Conservation (phyloP, 2,113 vertebrate genomes). For the Gymnarchus niloticus region DNA sequence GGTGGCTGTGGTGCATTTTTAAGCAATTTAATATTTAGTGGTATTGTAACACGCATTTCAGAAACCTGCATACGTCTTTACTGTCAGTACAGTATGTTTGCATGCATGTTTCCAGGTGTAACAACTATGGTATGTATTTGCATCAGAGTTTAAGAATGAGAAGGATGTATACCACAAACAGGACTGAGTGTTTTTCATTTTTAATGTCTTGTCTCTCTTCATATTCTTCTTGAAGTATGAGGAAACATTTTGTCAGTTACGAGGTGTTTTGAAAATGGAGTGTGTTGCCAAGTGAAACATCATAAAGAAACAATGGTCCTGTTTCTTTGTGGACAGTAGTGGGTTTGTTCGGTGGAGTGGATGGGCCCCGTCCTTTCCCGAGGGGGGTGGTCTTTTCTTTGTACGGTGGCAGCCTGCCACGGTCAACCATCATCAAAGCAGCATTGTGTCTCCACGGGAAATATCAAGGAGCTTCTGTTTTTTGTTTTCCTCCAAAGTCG, state of each 20-base stretch:
- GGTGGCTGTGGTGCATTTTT: too few species aligned
- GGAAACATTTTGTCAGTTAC: background rate
- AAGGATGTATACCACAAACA: too few species aligned
- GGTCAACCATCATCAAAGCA: background rate
- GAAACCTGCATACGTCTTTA: background rate
- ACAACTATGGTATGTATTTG: background rate
- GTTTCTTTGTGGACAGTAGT: background rate
- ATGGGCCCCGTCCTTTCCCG: background rate
- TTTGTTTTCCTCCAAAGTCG: background rate
- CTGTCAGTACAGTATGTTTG: background rate
- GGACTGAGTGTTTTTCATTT: background rate
- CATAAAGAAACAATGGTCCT: background rate
- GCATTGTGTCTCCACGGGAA: background rate
- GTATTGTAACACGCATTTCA: too few species aligned
- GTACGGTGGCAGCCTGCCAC: constrained; percentile 16
- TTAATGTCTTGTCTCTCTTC: constrained; percentile 16
- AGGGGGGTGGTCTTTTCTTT: background rate
- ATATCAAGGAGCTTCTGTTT: constrained; percentile 12
- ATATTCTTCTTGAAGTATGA: constrained; percentile 7
- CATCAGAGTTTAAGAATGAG: too few species aligned
- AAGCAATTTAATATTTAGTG: too few species aligned
- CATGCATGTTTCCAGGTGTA: background rate
- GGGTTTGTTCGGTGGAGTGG: background rate
- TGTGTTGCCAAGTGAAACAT: background rate
- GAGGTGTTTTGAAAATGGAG: background rate